Percentiles rank a stretch among this genome's conserved stretches.
Evolutionary conservation across 2,888 invertebrate genomes (phyloP).

Genomic region (Arctia plantaginis): DNA sequence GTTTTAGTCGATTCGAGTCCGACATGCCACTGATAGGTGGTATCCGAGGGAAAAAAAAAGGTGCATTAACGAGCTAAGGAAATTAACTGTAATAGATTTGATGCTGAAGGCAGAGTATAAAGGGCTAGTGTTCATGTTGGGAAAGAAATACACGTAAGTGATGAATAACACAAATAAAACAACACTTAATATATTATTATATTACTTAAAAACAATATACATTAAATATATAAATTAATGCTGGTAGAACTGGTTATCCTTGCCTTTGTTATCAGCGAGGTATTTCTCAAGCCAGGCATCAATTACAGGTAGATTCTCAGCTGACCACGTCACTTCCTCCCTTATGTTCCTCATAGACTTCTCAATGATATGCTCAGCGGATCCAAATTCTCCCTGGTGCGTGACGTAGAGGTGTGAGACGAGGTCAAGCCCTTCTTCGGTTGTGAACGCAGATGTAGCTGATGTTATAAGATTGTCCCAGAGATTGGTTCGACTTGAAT

Average conservation of each 20-base stretch:
- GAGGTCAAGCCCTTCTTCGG: slow-evolving; percentile 90
- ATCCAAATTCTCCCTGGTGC: slow-evolving; percentile 89
- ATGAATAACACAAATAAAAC: slow-evolving; percentile 3
- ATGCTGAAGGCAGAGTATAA: too few species aligned
- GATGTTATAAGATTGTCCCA: slow-evolving; percentile 92
- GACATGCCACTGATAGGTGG: too few species aligned
- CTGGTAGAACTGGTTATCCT: slow-evolving; percentile 57
- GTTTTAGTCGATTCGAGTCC: too few species aligned
- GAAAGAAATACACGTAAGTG: too few species aligned
- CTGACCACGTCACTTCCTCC: slow-evolving; percentile 92
- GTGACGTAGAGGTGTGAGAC: slow-evolving; percentile 89
- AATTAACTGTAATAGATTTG: too few species aligned
- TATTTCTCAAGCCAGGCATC: slow-evolving; percentile 89
- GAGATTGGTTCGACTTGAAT: slow-evolving; percentile 89
- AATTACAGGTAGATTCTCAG: slow-evolving; percentile 91
- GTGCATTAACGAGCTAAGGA: too few species aligned
- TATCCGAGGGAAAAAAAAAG: too few species aligned
- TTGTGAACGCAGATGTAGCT: slow-evolving; percentile 91
- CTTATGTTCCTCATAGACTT: slow-evolving; percentile 90
- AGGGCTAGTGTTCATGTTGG: too few species aligned
- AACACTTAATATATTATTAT: slow-evolving; percentile 4
- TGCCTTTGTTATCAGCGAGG: slow-evolving; percentile 58
- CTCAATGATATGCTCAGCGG: slow-evolving; percentile 90
- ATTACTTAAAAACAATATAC: slow-evolving; percentile 19
- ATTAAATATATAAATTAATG: slow-evolving; percentile 38